Evolutionary conservation across 2,888 invertebrate species (phyloP), one percentile per base, ranked within the genome.

Genomic region (Marronus borbonicus): DNA sequence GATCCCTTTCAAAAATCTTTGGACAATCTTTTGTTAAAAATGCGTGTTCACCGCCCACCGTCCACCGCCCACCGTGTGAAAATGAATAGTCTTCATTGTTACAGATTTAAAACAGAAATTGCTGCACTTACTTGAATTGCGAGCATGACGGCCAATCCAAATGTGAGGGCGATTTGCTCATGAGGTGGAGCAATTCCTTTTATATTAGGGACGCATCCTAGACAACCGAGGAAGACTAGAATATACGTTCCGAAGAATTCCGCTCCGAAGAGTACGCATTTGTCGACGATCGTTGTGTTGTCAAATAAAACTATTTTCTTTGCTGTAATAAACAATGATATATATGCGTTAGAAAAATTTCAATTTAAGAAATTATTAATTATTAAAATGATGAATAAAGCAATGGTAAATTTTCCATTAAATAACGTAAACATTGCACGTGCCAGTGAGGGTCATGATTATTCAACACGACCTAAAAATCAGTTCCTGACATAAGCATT

Each of bases 151-250:
- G 92, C 91, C 49, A 95, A 88, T 76, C 95, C 95, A 84, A 95
- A 95, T 66, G 91, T 90, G 12, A 93, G 85, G 0, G 92, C 89
- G 1, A 89, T 86, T 83, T 92, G 92, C 81, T 92, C 80, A 14
- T 90, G 89, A 0, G 91, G 89, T 65, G 88, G 75, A 5, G 60
- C 8, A 55, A 78, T 87, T 44, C 49, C 86, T 80, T 80, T 85
- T 69, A 83, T 86, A 88, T 84, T 86, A 0, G 84, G 87, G 2
- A 93, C 89, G 80, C 92, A 92, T 0, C 94, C 91, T 93, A 94
- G 93, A 85, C 95, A 96, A 2, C 95, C 95, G 12, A 96, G 88
- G 78, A 94, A 91, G 12, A 96, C 88, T 8, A 96, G 89, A 55
- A 94, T 87, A 3, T 89, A 90, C 0, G 95, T 95, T 31, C 94